phyloP scores from a whole-genome alignment of 2,888 invertebrate genomes.

The Cacoxenus indagator region DNA sequence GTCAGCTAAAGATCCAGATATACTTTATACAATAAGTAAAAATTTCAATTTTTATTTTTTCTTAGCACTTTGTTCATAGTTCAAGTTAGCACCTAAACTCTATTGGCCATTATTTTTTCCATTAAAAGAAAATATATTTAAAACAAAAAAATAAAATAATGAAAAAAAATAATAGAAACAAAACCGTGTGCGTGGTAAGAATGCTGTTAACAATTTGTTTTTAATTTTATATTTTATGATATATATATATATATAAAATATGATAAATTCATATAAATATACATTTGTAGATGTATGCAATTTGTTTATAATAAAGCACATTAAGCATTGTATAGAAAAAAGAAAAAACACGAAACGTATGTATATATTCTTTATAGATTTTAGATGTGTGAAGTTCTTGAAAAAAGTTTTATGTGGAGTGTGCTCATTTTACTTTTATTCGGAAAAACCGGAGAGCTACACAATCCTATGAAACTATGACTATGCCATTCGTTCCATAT shows the following conservation, averaged over 20 bases:
- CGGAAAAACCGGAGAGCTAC: no score
- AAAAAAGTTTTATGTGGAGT: no score
- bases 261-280: not conserved
- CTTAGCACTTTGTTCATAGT: constrained; percentile 15
- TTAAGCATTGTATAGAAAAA: constrained; percentile 4
- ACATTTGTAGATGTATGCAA: constrained; percentile 15
- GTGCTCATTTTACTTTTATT: no score
- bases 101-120: constrained; percentile 47
- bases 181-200: not conserved
- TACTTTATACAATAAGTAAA: constrained; percentile 37
- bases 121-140: constrained; percentile 4
- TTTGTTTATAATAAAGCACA: constrained; percentile 5
- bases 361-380: no score
- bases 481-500: no score
- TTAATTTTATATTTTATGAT: constrained; percentile 9
- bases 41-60: constrained; percentile 30
- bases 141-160: constrained; percentile 6
- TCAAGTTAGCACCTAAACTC: constrained; percentile 35
- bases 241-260: not conserved
- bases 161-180: not conserved
- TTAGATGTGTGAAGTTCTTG: no score
- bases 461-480: no score
- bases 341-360: not conserved
- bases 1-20: constrained; percentile 37
- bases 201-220: constrained; percentile 17